Conservation (phyloP, 1,140 invertebrate species). For the Neodiprion lecontei region DNA sequence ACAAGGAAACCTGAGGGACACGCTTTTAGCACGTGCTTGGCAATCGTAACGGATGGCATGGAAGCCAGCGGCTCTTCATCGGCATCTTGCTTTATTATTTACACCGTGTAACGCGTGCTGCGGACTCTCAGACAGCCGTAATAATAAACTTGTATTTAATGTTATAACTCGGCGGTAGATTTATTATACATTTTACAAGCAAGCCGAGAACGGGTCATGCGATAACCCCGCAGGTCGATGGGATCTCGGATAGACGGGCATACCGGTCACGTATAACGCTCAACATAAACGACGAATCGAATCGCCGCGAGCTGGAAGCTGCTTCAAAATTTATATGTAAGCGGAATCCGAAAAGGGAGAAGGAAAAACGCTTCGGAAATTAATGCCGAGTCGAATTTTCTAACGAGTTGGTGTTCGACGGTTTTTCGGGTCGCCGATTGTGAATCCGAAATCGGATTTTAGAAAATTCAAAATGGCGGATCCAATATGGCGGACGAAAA, state of each 20-base stretch:
- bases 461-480: no score
- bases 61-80: not conserved
- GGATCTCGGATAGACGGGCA: not conserved
- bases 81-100: no score
- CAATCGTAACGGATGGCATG: not conserved
- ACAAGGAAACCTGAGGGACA: not conserved
- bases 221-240: constrained; percentile 4
- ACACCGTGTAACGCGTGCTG: not conserved
- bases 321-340: no score
- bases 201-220: not conserved
- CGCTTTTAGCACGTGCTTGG: not conserved
- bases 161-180: not conserved
- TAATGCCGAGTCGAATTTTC: no score
- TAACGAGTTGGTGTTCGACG: no score
- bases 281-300: no score
- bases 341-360: no score
- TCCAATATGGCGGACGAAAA: no score
- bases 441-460: no score
- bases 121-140: not conserved
- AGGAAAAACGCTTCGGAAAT: no score
- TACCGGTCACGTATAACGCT: not conserved
- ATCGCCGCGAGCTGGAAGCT: no score
- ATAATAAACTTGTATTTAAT: not conserved
- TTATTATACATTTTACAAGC: not conserved
- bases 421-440: no score